Evolutionary conservation across 2,113 vertebrate genomes (phyloP).

Genomic region (Euleptes europaea): DNA sequence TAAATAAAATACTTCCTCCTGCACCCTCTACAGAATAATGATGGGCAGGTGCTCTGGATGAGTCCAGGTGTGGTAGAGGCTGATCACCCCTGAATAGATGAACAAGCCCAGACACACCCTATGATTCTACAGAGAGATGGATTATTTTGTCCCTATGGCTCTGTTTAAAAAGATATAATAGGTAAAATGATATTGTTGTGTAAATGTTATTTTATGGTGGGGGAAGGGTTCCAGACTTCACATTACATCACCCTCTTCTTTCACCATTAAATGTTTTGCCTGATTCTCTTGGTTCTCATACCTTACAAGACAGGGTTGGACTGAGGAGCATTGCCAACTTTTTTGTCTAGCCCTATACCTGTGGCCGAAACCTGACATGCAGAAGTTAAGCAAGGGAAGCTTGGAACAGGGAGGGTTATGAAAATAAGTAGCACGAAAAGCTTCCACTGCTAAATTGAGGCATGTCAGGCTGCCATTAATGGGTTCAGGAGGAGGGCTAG

Average conservation of each 20-base stretch:
- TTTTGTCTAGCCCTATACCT: neutral
- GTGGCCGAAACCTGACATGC: too few species aligned
- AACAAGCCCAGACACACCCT: neutral
- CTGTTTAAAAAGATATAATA: neutral
- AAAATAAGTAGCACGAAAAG: neutral
- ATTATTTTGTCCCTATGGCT: neutral
- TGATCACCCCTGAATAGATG: neutral
- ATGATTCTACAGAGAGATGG: neutral
- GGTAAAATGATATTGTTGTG: neutral
- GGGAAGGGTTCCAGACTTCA: neutral
- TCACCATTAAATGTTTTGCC: neutral
- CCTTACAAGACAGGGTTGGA: neutral
- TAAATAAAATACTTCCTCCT: too few species aligned
- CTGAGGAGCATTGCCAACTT: neutral
- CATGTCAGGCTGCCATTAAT: neutral
- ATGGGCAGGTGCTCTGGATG: neutral
- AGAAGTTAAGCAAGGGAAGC: neutral
- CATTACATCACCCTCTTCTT: neutral
- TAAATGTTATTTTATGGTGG: neutral
- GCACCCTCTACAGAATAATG: too few species aligned
- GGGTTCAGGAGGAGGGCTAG: neutral
- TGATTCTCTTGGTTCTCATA: neutral
- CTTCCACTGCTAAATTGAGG: neutral
- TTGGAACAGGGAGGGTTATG: too few species aligned
- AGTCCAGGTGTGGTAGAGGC: neutral